A percentile compares a stretch with the other conserved stretches of the same genome.
These are phyloP conservation scores for Leptopterna dolabrata DNA, from an alignment of 2,888 invertebrate genomes.

Conservation along the genomic window DNA sequence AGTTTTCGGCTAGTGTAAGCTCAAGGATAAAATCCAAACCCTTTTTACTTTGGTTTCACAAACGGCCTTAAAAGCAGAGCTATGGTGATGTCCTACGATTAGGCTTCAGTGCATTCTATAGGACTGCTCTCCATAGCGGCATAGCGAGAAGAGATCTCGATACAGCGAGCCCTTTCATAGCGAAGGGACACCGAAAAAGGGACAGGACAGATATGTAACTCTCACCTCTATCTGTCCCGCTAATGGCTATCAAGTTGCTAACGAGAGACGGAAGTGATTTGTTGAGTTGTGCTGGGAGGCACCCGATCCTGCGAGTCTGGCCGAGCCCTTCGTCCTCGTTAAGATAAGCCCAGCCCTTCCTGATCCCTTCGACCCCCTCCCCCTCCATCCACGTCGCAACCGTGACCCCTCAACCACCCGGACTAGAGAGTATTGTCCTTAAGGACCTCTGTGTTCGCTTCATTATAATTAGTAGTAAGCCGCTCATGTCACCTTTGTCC, in stretches of 20 bases:
- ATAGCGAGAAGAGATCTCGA: not conserved
- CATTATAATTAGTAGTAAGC: not conserved
- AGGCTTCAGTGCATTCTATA: too few relatives aligned
- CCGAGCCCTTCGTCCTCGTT: constrained; percentile 9
- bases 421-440: not conserved
- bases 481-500: not conserved
- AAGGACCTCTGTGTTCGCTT: not conserved
- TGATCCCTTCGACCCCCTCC: not conserved
- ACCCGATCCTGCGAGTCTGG: not conserved
- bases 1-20: too few relatives aligned
- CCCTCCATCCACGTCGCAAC: too few relatives aligned
- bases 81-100: too few relatives aligned
- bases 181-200: not conserved
- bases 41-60: too few relatives aligned
- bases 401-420: not conserved
- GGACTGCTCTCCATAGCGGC: not conserved
- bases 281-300: constrained; percentile 32
- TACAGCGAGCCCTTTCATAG: not conserved
- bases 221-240: constrained; percentile 46
- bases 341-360: constrained; percentile 19
- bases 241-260: constrained; percentile 56
- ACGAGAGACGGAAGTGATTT: constrained; percentile 56
- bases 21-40: too few relatives aligned
- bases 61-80: too few relatives aligned
- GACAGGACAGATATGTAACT: constrained; percentile 36